These are phyloP conservation scores for Plebejus melissa DNA, from an alignment of 2,888 invertebrate species.

Conservation along the genomic window DNA sequence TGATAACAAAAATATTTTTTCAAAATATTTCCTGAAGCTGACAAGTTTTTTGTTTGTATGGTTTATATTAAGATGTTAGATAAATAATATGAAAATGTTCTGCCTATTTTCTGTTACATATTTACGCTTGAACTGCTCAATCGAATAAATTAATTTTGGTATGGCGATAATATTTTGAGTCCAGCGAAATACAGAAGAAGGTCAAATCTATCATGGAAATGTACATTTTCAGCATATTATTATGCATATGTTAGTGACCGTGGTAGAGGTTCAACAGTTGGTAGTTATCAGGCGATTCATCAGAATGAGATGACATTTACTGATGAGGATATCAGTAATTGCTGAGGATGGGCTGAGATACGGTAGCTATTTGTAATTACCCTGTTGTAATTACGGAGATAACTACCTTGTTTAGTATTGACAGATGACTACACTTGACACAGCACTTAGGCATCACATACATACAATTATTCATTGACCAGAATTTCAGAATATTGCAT, in stretches of 20 bases:
- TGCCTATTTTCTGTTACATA: too few species aligned
- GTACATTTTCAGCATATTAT: too few species aligned
- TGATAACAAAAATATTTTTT: too few species aligned
- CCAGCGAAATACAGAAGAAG: too few species aligned
- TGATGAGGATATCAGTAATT: conserved; percentile 10
- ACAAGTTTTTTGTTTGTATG: too few species aligned
- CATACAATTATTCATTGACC: background rate
- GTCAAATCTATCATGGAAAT: too few species aligned
- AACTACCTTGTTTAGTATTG: conserved; percentile 16
- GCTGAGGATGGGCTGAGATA: background rate
- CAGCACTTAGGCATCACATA: background rate
- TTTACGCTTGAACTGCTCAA: too few species aligned
- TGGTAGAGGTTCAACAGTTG: background rate
- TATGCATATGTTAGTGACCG: background rate
- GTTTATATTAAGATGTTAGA: too few species aligned
- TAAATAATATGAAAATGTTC: too few species aligned
- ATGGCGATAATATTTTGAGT: too few species aligned
- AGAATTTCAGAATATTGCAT: background rate
- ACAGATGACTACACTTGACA: conserved; percentile 10
- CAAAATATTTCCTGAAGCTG: too few species aligned
- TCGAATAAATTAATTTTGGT: too few species aligned
- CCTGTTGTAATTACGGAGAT: conserved; percentile 2
- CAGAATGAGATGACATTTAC: background rate
- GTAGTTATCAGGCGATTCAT: conserved; percentile 7
- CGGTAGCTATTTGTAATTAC: conserved; percentile 19